Conservation (phyloP, 92 coral and sea anemone species). For the Nematostella vectensis region DNA sequence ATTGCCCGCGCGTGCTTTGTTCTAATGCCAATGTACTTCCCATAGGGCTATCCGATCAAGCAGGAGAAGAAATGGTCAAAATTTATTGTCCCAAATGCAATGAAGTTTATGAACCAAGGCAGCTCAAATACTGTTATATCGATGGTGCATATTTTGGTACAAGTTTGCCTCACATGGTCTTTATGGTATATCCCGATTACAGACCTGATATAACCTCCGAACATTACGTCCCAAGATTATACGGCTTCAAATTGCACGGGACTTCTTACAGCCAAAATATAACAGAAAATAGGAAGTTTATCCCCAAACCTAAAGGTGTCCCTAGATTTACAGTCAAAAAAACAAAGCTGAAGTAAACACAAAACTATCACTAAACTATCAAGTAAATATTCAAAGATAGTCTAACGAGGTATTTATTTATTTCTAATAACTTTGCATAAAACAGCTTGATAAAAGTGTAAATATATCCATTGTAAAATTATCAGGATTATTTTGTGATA, state of each 20-base stretch:
- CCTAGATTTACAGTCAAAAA: constrained; percentile 28
- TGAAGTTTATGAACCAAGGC: constrained; percentile 69
- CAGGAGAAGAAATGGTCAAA: constrained; percentile 79
- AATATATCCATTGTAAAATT: too few relatives aligned
- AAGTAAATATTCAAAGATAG: too few relatives aligned
- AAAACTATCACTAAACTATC: too few relatives aligned
- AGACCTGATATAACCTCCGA: constrained; percentile 53
- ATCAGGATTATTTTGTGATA: too few relatives aligned
- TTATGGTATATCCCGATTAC: constrained; percentile 75
- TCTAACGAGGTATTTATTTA: too few relatives aligned
- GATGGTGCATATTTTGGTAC: constrained; percentile 86
- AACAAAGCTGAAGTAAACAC: constrained; percentile 11
- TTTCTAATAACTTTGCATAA: too few relatives aligned
- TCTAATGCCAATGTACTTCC: constrained; percentile 66
- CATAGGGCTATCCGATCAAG: constrained; percentile 67
- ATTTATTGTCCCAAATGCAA: constrained; percentile 72
- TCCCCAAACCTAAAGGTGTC: constrained; percentile 27
- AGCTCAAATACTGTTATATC: constrained; percentile 44
- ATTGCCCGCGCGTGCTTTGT: constrained; percentile 77
- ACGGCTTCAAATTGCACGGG: constrained; percentile 73
- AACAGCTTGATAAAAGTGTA: too few relatives aligned
- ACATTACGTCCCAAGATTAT: constrained; percentile 57
- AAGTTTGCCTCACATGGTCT: constrained; percentile 77
- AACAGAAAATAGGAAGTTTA: constrained; percentile 10
- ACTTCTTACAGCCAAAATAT: constrained; percentile 34